Evolutionary conservation across 1,140 invertebrate genomes (phyloP).

Genomic region (Paracyclopina nana): DNA sequence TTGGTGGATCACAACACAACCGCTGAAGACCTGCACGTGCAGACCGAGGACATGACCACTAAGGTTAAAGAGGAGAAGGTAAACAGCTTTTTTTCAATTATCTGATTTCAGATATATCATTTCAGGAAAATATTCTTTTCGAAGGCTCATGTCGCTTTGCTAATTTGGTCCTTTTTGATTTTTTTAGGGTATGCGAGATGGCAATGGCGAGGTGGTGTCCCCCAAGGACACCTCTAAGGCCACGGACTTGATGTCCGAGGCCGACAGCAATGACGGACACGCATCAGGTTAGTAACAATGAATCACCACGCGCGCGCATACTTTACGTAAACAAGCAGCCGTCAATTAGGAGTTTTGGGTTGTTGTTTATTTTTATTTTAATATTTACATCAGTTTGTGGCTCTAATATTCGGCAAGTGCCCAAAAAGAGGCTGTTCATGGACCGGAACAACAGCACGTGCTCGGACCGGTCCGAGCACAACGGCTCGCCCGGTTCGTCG

Average conservation of each 20-base stretch:
- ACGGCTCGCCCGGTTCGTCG: neutral
- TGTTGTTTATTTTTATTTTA: no score
- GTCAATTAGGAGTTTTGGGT: no score
- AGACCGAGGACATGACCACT: constrained; percentile 1
- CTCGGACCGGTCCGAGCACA: neutral
- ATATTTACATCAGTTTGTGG: no score
- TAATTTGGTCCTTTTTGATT: no score
- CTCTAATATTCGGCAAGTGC: constrained; percentile 4
- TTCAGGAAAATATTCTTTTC: no score
- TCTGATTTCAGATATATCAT: no score
- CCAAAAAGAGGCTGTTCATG: neutral
- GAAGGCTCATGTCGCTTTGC: no score
- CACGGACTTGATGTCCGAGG: constrained; percentile 14
- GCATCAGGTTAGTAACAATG: constrained; percentile 15
- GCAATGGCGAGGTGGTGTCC: neutral
- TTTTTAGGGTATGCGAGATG: neutral
- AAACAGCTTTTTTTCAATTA: no score
- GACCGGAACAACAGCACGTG: constrained; percentile 1
- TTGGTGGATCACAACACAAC: neutral
- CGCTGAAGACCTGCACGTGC: neutral
- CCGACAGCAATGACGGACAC: constrained; percentile 16
- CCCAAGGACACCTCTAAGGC: neutral
- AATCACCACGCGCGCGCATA: no score
- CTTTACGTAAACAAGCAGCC: no score
- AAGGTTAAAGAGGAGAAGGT: neutral